Conservation (phyloP, 2,797 vertebrate genomes). For the Tenualosa thibaudeaui region DNA sequence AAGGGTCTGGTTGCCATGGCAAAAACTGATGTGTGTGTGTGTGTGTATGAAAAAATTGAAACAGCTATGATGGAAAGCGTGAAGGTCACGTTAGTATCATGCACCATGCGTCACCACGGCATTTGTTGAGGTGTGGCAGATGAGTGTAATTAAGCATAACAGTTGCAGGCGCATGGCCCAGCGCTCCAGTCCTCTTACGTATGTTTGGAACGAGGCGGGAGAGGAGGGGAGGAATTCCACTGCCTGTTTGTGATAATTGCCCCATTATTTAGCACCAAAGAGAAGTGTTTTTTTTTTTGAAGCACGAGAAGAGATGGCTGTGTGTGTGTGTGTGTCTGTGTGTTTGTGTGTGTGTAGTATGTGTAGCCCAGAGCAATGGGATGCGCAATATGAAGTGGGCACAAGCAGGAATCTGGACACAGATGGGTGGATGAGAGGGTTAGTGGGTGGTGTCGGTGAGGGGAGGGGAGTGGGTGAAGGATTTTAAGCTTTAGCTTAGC, state of each 20-base stretch:
- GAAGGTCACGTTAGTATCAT: conserved; percentile 52
- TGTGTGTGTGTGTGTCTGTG: background rate
- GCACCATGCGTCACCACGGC: conserved; percentile 11
- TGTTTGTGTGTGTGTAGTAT: background rate
- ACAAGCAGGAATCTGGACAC: conserved; percentile 19
- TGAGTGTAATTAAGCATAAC: background rate
- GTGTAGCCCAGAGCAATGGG: background rate
- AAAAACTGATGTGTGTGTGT: conserved; percentile 46
- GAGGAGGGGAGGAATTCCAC: background rate
- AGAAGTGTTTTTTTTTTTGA: background rate
- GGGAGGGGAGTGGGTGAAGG: background rate
- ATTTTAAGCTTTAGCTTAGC: conserved; percentile 15
- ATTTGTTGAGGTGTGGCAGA: background rate
- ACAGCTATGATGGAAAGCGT: conserved; percentile 43
- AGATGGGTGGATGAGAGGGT: background rate
- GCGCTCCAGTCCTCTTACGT: background rate
- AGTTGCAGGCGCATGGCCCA: background rate
- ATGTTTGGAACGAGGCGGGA: background rate
- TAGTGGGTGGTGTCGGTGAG: background rate
- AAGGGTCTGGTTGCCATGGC: conserved; percentile 55
- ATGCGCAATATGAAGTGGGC: background rate
- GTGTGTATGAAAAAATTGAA: conserved; percentile 30
- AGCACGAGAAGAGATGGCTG: background rate
- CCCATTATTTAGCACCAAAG: background rate
- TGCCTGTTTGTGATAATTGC: background rate